Evolutionary conservation across 2,797 vertebrate genomes (phyloP).

Genomic region (Danio jaintianensis): DNA sequence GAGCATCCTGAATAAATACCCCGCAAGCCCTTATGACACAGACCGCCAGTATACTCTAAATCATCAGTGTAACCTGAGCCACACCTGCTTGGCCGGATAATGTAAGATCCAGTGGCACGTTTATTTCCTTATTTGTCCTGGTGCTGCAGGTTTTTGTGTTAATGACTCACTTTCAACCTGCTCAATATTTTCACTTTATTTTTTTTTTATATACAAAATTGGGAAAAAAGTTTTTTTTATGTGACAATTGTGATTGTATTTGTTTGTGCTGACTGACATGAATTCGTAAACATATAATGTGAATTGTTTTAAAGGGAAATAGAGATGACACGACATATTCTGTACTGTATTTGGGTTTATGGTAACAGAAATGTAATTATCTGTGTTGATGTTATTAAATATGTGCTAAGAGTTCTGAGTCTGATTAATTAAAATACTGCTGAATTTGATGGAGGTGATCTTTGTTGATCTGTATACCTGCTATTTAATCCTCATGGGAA

Average conservation of each 20-base stretch:
- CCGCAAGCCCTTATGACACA: slow-evolving; percentile 17
- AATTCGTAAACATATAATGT: not conserved
- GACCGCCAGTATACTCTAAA: slow-evolving; percentile 27
- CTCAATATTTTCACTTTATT: slow-evolving; percentile 16
- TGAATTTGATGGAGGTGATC: not conserved
- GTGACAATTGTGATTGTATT: slow-evolving; percentile 5
- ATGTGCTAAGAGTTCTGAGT: not conserved
- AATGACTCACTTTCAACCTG: slow-evolving; percentile 17
- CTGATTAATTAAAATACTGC: not conserved
- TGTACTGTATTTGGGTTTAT: slow-evolving; percentile 33
- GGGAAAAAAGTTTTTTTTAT: not conserved
- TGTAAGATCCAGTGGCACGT: slow-evolving; percentile 32
- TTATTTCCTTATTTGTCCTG: slow-evolving; percentile 48
- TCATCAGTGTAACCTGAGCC: slow-evolving; percentile 22
- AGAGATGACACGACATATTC: not conserved
- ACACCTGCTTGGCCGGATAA: slow-evolving; percentile 20
- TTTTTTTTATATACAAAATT: slow-evolving; percentile 1
- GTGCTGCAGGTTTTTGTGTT: slow-evolving; percentile 54
- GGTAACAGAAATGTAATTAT: not conserved
- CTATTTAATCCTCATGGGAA: not conserved
- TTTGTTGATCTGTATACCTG: not conserved
- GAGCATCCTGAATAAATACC: slow-evolving; percentile 28
- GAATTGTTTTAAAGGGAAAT: slow-evolving; percentile 2
- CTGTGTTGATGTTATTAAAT: slow-evolving; percentile 19
- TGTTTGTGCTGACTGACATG: not conserved